Evolutionary conservation across 1,140 invertebrate genomes (phyloP).

Genomic region (Zaprionus camerounensis): DNA sequence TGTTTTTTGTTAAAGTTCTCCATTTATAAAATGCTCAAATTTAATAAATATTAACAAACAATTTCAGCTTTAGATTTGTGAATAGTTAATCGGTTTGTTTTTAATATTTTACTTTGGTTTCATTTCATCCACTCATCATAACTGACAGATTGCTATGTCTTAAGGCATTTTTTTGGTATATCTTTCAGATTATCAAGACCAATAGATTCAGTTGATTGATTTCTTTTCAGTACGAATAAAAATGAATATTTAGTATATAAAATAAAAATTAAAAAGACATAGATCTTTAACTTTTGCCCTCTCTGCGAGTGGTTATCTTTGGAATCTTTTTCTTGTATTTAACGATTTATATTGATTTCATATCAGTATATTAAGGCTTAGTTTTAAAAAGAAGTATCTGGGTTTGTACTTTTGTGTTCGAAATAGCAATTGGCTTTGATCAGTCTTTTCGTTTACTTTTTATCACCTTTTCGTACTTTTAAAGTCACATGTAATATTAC

Average conservation of each 20-base stretch:
- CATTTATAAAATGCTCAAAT: slow-evolving; percentile 35
- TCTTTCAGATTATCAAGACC: slow-evolving; percentile 27
- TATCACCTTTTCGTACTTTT: slow-evolving; percentile 12
- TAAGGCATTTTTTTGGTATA: slow-evolving; percentile 17
- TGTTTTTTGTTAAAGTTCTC: slow-evolving; percentile 22
- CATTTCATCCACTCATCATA: slow-evolving; percentile 21
- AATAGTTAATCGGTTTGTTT: slow-evolving; percentile 12
- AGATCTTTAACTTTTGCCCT: background rate
- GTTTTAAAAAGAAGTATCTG: slow-evolving; percentile 7
- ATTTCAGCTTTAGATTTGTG: slow-evolving; percentile 41
- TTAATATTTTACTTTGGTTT: slow-evolving; percentile 38
- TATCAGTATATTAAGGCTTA: slow-evolving; percentile 12
- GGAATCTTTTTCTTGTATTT: slow-evolving; percentile 8
- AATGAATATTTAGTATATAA: background rate
- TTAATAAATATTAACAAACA: slow-evolving; percentile 47
- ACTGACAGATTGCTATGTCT: slow-evolving; percentile 16
- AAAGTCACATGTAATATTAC: slow-evolving; percentile 22
- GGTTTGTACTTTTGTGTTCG: slow-evolving; percentile 22
- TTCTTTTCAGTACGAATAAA: background rate
- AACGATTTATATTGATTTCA: slow-evolving; percentile 7
- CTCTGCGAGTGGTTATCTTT: slow-evolving; percentile 2
- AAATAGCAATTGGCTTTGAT: slow-evolving; percentile 40
- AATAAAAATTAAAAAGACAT: slow-evolving; percentile 13
- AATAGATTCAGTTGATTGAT: slow-evolving; percentile 28
- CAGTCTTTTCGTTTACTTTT: slow-evolving; percentile 54